Evolutionary conservation across 2,888 invertebrate genomes (phyloP).

Genomic region (Andrena marginata): DNA sequence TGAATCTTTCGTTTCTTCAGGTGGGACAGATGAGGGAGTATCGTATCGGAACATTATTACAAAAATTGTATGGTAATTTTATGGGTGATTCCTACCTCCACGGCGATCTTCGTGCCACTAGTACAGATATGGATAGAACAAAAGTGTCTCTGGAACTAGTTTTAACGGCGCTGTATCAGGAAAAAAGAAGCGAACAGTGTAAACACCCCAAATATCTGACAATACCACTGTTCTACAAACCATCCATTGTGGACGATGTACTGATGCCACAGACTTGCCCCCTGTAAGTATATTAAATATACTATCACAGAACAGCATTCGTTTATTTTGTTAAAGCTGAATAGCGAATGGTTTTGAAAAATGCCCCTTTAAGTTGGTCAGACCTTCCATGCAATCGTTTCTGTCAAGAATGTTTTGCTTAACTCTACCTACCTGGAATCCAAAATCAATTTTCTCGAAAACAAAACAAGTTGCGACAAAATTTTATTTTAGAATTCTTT

Average conservation of each 20-base stretch:
- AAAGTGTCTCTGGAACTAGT: constrained; percentile 71
- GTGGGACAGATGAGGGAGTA: constrained; percentile 68
- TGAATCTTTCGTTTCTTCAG: constrained; percentile 41
- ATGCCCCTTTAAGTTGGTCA: too few species aligned
- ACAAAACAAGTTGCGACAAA: too few species aligned
- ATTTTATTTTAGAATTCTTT: background rate
- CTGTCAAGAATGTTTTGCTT: too few species aligned
- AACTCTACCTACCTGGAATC: too few species aligned
- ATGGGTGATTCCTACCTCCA: constrained; percentile 53
- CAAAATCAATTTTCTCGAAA: too few species aligned
- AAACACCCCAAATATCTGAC: constrained; percentile 63
- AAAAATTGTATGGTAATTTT: constrained; percentile 63
- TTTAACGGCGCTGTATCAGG: constrained; percentile 67
- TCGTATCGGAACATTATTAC: constrained; percentile 64
- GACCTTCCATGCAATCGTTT: too few species aligned
- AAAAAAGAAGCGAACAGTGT: constrained; percentile 39
- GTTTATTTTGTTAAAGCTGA: background rate
- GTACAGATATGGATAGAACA: constrained; percentile 66
- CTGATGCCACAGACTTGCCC: constrained; percentile 47
- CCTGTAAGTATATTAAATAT: constrained; percentile 47
- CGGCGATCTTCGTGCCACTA: constrained; percentile 58
- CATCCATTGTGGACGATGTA: constrained; percentile 56
- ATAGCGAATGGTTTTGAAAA: background rate
- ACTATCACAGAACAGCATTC: background rate
- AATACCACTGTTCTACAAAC: constrained; percentile 59